These are phyloP conservation scores for Neelides folsomi DNA, from an alignment of 2,888 invertebrate genomes.

Conservation along the genomic window DNA sequence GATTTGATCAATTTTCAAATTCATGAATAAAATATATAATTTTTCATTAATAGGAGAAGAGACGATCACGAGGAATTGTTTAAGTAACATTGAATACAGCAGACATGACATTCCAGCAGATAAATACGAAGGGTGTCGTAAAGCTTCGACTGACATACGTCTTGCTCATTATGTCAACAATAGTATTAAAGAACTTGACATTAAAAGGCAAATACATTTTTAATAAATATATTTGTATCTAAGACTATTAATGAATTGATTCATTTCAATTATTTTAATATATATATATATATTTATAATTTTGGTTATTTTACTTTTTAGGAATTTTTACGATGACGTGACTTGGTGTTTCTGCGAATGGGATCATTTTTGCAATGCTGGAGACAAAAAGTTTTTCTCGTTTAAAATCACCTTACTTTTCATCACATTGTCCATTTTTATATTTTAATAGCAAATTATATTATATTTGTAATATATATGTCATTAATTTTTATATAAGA, in stretches of 20 bases:
- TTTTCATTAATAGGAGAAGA: constrained; percentile 49
- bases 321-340: constrained; percentile 66
- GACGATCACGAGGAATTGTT: constrained; percentile 69
- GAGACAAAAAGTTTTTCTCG: too few relatives aligned
- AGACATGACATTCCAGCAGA: constrained; percentile 81
- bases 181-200: constrained; percentile 67
- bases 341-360: constrained; percentile 83
- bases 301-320: too few relatives aligned
- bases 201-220: constrained; percentile 52
- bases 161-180: constrained; percentile 79
- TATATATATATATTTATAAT: too few relatives aligned
- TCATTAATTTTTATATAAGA: too few relatives aligned
- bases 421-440: background rate
- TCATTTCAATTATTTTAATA: too few relatives aligned
- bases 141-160: constrained; percentile 61
- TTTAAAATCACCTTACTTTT: too few relatives aligned
- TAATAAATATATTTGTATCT: too few relatives aligned
- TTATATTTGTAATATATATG: background rate
- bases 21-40: background rate
- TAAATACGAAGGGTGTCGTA: constrained; percentile 77
- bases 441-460: too few relatives aligned
- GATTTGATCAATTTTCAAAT: background rate
- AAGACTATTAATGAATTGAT: too few relatives aligned
- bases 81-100: constrained; percentile 61
- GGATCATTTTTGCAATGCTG: constrained; percentile 70